Base-by-base conservation (phyloP, 2,797 vertebrate genomes). In the Atherinosoma microstoma region DNA sequence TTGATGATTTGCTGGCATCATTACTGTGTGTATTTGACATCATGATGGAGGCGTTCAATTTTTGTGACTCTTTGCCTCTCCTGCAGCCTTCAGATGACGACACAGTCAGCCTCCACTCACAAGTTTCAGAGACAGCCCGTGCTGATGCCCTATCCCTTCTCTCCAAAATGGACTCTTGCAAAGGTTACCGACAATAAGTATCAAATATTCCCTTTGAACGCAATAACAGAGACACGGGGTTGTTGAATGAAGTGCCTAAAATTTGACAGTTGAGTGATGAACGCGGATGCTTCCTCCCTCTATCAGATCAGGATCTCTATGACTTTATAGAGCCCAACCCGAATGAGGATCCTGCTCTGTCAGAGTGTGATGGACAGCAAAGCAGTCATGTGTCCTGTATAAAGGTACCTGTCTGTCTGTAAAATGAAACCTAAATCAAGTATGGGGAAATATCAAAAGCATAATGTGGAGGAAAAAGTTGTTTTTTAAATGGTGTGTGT, bases 101-200 rank as follows among this genome's bases (percentile, higher is more conserved):
- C 84, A 99, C 98, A 0, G 93, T 99, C 93, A 99, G 98, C 93
- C 95, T 99, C 86, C 98, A 99, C 87, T 99, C 98, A 89, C 98
- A 99, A 94, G 94, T 99, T 3, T 99, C 97, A 27, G 98, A 99
- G 91, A 98, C 96, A 24, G 96, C 96, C 6, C 96, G 95, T 75
- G 96, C 94, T 15, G 98, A 99, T 45, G 96, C 91, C 89, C 96
- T 97, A 3, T 84, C 92, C 6, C 76, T 91, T 58, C 96, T 97
- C 78, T 96, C 81, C 86, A 99, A 97, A 94, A 94, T 95, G 6
- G 97, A 99, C 71, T 93, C 95, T 54, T 91, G 90, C 92, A 94
- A 93, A 94, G 93, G 93, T 94, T 84, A 88, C 84, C 83, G 74
- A 81, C 88, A 87, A 90, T 89, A 87, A 92, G 78, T 89, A 87